These are phyloP conservation scores for Podargus strigoides DNA, from an alignment of 2,797 vertebrate species.

Conservation along the genomic window DNA sequence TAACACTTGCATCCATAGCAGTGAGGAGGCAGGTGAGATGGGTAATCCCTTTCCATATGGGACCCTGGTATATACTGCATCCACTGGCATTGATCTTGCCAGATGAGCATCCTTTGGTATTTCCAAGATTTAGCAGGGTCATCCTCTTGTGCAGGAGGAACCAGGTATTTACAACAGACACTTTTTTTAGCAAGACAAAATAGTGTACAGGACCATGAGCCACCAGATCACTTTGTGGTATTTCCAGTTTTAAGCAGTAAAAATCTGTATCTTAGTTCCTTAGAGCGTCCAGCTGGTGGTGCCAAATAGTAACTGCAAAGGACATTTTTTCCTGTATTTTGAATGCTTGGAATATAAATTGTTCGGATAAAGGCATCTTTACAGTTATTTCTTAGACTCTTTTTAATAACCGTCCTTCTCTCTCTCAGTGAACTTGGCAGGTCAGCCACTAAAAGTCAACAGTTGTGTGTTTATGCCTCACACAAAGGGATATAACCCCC, in stretches of 20 bases:
- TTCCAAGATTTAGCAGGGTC: not conserved
- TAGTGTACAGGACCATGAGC: not conserved
- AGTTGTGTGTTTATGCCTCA: not conserved
- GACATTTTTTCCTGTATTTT: not conserved
- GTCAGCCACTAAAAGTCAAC: not conserved
- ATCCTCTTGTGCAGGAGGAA: not conserved
- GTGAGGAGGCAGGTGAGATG: not conserved
- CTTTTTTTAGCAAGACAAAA: not conserved
- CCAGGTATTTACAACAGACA: not conserved
- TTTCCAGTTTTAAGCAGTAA: not conserved
- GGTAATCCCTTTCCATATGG: not conserved
- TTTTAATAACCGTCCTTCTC: not conserved
- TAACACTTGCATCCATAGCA: not conserved
- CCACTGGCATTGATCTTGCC: not conserved
- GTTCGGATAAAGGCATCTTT: not conserved
- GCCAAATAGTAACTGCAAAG: slow-evolving; percentile 54
- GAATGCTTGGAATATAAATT: not conserved
- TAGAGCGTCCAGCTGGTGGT: slow-evolving; percentile 64
- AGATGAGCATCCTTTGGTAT: not conserved
- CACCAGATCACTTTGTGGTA: not conserved
- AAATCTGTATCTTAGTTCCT: slow-evolving; percentile 24
- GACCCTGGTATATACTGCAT: not conserved
- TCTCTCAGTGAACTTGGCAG: not conserved
- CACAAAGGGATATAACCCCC: not conserved
- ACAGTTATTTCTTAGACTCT: not conserved